Conservation (phyloP, 2,888 invertebrate species). For the Achlya flavicornis region DNA sequence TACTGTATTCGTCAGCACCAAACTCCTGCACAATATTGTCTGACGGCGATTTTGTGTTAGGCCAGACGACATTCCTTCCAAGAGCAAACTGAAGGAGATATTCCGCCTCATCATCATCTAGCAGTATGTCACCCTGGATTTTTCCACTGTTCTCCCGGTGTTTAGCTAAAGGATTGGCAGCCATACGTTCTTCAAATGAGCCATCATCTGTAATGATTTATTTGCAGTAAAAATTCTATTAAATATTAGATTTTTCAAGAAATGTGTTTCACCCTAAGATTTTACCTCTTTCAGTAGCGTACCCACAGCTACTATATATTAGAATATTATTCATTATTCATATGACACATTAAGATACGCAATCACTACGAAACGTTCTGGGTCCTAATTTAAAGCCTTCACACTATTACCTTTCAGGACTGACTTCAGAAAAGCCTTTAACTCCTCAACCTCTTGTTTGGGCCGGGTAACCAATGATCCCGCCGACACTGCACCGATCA, state of each 20-base stretch:
- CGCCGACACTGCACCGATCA: conserved; percentile 40
- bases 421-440: conserved; percentile 47
- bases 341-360: too few species aligned
- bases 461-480: conserved; percentile 37
- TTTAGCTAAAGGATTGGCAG: conserved; percentile 43
- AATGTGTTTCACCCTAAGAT: too few species aligned
- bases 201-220: not conserved
- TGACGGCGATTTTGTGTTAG: conserved; percentile 58
- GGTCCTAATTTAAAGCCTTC: too few species aligned
- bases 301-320: too few species aligned
- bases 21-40: conserved; percentile 69
- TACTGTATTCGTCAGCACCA: conserved; percentile 66
- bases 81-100: conserved; percentile 58
- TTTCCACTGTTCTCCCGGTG: conserved; percentile 70
- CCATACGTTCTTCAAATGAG: conserved; percentile 44
- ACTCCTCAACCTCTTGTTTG: conserved; percentile 50
- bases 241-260: too few species aligned
- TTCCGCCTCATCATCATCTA: conserved; percentile 67
- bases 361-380: too few species aligned
- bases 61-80: conserved; percentile 54
- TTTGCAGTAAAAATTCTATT: too few species aligned
- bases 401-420: conserved; percentile 48
- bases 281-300: not conserved
- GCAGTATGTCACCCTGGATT: conserved; percentile 72
- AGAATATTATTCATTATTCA: too few species aligned